Conservation (phyloP, 2,888 invertebrate species). For the Steromphala cineraria region DNA sequence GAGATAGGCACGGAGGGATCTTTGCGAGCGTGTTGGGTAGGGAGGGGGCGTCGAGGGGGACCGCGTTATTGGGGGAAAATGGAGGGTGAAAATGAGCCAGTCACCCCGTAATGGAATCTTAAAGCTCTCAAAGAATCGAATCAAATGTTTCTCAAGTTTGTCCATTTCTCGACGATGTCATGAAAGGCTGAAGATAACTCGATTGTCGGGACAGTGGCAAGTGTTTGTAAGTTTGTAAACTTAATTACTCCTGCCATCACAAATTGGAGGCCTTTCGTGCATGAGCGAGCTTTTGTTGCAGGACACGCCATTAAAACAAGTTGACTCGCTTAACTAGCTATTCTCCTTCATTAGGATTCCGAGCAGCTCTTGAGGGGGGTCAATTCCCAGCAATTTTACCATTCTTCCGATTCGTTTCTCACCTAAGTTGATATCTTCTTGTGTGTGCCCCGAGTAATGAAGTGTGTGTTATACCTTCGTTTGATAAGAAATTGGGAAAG, state of each 20-base stretch:
- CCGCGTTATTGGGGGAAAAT: slow-evolving; percentile 22
- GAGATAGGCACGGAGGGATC: background rate
- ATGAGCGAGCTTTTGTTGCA: slow-evolving; percentile 21
- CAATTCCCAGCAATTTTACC: slow-evolving; percentile 9
- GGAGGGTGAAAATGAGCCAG: slow-evolving; percentile 26
- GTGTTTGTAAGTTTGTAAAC: slow-evolving; percentile 35
- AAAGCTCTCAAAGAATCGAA: slow-evolving; percentile 31
- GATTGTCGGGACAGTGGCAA: slow-evolving; percentile 16
- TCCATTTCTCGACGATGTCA: slow-evolving; percentile 24
- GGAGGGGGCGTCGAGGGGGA: background rate
- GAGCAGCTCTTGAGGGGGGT: background rate
- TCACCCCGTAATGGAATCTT: slow-evolving; percentile 32
- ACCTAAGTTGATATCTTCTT: slow-evolving; percentile 9
- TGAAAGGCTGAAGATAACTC: slow-evolving; percentile 22
- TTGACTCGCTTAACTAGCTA: slow-evolving; percentile 33
- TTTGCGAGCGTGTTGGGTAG: background rate
- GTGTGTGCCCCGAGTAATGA: background rate
- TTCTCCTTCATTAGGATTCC: slow-evolving; percentile 34
- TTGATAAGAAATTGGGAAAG: slow-evolving; percentile 6
- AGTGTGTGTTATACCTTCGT: slow-evolving; percentile 1
- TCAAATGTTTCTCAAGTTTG: slow-evolving; percentile 30
- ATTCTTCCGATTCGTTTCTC: slow-evolving; percentile 19
- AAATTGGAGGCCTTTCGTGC: slow-evolving; percentile 36
- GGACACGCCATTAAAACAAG: background rate
- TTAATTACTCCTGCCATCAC: slow-evolving; percentile 25